phyloP scores from a whole-genome alignment of 2,888 invertebrate species.

The Mythimna pallens region DNA sequence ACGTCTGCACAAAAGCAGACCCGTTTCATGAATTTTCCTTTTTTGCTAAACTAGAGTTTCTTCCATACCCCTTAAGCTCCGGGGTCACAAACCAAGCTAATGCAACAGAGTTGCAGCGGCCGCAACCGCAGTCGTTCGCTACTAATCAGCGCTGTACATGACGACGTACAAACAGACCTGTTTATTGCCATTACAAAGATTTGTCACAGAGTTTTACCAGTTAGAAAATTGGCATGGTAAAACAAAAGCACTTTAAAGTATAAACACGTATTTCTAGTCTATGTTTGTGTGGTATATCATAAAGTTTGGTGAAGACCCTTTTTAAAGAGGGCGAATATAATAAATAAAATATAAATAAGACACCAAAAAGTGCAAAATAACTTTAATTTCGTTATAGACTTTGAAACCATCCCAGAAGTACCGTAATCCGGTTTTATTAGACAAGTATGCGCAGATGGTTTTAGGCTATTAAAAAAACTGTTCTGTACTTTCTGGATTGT shows the following conservation, averaged over 20 bases:
- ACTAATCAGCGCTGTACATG: constrained; percentile 77
- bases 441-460: too few species aligned
- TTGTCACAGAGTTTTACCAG: not conserved
- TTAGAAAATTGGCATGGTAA: not conserved
- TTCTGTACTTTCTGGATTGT: too few species aligned
- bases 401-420: too few species aligned
- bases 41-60: constrained; percentile 6
- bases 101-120: constrained; percentile 62
- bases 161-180: constrained; percentile 54
- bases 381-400: too few species aligned
- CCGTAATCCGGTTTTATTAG: too few species aligned
- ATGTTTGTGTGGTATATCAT: too few species aligned
- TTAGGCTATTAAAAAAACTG: too few species aligned
- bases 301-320: too few species aligned
- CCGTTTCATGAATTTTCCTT: not conserved
- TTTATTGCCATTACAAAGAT: constrained; percentile 33
- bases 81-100: constrained; percentile 23
- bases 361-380: too few species aligned
- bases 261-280: too few species aligned
- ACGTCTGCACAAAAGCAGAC: not conserved
- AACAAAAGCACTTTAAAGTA: not conserved
- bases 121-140: constrained; percentile 72
- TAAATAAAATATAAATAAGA: too few species aligned
- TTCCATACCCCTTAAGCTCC: constrained; percentile 44
- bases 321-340: too few species aligned